A percentile compares a stretch with the other conserved stretches of the same genome.
Conservation (phyloP, 2,797 vertebrate species). For the Poeciliopsis presidionis region DNA sequence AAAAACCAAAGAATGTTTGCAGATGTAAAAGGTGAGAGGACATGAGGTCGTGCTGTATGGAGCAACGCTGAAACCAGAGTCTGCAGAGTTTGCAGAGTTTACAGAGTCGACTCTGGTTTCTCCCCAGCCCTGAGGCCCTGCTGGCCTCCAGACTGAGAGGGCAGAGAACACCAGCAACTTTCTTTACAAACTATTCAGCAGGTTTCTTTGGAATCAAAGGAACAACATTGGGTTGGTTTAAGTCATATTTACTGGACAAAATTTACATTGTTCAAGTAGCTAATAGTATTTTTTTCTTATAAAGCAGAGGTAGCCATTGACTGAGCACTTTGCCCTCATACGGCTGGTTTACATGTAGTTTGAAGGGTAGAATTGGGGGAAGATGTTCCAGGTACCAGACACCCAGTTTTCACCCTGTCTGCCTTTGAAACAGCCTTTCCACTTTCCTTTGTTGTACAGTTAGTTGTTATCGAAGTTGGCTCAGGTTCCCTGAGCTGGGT, state of each 20-base stretch:
- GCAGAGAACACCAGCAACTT: background rate
- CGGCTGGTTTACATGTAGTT: too few relatives aligned
- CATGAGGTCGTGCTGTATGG: constrained; percentile 29
- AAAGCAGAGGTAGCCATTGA: background rate
- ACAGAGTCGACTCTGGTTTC: background rate
- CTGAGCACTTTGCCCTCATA: background rate
- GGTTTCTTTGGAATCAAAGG: background rate
- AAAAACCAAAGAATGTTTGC: constrained; percentile 11
- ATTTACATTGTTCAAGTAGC: background rate
- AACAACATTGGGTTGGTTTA: background rate
- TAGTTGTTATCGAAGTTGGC: background rate
- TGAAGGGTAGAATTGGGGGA: too few relatives aligned
- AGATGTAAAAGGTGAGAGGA: constrained; percentile 24
- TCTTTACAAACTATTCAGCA: background rate
- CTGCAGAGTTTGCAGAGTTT: too few relatives aligned
- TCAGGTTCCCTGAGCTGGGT: background rate
- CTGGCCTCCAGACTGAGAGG: background rate
- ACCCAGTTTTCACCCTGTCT: background rate
- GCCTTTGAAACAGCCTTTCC: background rate
- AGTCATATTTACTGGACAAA: background rate
- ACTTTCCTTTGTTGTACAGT: background rate
- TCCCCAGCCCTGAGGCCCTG: background rate
- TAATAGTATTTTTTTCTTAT: background rate
- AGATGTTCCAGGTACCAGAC: background rate
- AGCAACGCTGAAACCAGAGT: constrained; percentile 11